These are phyloP conservation scores for Rhinichthys osculus DNA, from an alignment of 2,797 vertebrate genomes.

Conservation along the genomic window DNA sequence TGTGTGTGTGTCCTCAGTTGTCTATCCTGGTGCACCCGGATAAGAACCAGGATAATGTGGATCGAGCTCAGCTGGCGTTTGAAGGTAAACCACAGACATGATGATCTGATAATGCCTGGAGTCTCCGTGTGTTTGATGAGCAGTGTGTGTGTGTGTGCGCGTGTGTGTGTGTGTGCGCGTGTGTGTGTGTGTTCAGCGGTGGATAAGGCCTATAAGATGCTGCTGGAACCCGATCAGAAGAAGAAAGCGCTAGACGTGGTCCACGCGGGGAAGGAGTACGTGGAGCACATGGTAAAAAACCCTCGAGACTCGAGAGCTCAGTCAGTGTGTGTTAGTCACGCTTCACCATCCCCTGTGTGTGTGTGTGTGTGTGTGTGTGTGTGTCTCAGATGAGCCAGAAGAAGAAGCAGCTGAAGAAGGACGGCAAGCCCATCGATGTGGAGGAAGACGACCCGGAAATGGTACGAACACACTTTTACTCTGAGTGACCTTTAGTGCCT, in stretches of 20 bases:
- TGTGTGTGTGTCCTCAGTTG: constrained; percentile 75
- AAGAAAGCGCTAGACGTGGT: constrained; percentile 96
- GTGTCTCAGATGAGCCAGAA: constrained; percentile 87
- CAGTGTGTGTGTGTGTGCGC: neutral
- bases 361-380: neutral
- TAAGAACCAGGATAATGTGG: constrained; percentile 95
- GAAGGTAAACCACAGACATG: constrained; percentile 82
- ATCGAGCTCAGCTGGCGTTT: constrained; percentile 93
- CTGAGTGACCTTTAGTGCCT: no score
- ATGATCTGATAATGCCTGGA: neutral
- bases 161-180: neutral
- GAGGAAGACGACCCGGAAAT: constrained; percentile 95
- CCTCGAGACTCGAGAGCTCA: neutral
- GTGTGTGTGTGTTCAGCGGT: constrained; percentile 80
- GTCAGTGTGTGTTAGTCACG: neutral
- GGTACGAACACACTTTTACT: constrained; percentile 72
- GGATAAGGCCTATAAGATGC: constrained; percentile 96
- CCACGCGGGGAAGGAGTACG: constrained; percentile 93
- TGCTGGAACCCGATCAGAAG: constrained; percentile 94
- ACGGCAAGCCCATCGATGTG: constrained; percentile 85
- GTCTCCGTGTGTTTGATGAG: neutral
- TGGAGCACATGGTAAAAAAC: constrained; percentile 93
- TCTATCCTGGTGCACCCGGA: constrained; percentile 99
- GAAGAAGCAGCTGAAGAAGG: constrained; percentile 96
- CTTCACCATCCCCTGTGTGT: neutral